Evolutionary conservation across 2,113 vertebrate genomes (phyloP).

Genomic region (Rhombomys opimus): DNA sequence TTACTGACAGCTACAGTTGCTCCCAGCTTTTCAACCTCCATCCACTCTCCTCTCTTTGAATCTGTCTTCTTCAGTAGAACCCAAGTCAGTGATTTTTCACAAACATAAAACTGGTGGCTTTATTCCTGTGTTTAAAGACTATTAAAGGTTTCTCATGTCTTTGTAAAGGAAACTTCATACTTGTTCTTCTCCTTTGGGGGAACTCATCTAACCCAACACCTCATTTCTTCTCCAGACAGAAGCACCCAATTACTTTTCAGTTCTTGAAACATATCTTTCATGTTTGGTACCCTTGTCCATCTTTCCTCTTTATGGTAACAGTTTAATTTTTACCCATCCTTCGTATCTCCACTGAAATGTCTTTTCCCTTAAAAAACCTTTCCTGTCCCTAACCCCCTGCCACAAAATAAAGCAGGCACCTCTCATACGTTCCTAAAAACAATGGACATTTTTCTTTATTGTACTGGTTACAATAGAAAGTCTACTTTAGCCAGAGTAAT

Average conservation of each 20-base stretch:
- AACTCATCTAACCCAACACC: not conserved
- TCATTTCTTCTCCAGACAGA: constrained; percentile 15
- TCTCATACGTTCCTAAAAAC: constrained; percentile 29
- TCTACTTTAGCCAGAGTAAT: constrained; percentile 45
- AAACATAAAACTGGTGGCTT: not conserved
- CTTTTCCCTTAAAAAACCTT: constrained; percentile 44
- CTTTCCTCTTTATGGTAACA: not conserved
- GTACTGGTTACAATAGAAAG: constrained; percentile 14
- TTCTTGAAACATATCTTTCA: not conserved
- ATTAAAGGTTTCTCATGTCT: not conserved
- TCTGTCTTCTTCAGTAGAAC: not conserved
- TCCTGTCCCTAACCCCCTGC: not conserved
- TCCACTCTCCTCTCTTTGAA: not conserved
- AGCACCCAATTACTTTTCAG: not conserved
- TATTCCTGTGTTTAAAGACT: constrained; percentile 14
- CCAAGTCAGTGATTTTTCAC: not conserved
- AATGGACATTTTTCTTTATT: constrained; percentile 21
- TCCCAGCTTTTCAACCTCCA: not conserved
- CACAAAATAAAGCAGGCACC: not conserved
- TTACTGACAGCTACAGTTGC: not conserved
- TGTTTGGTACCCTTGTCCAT: not conserved
- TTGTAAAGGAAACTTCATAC: not conserved
- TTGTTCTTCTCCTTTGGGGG: not conserved
- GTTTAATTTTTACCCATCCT: not conserved
- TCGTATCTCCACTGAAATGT: not conserved